Evolutionary conservation across 2,888 invertebrate genomes (phyloP).

Genomic region (Watsonalla cultraria): DNA sequence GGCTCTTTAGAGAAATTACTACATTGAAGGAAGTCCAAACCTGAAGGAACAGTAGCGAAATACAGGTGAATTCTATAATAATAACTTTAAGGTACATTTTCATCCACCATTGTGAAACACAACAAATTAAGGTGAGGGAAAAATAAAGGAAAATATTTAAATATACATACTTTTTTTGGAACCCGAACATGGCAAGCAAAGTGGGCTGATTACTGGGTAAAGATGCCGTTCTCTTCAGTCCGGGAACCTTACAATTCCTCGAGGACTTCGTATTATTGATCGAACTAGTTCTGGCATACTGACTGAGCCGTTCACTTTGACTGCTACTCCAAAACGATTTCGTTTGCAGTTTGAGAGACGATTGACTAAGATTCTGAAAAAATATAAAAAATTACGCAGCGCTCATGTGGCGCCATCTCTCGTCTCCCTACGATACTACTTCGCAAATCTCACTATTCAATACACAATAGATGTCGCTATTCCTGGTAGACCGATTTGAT

Average conservation of each 20-base stretch:
- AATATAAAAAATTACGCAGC: neutral
- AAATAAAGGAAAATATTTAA: conserved; percentile 1
- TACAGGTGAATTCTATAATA: too few species aligned
- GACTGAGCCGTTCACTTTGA: conserved; percentile 17
- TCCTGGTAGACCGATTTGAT: too few species aligned
- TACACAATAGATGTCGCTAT: too few species aligned
- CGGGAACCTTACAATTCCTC: conserved; percentile 41
- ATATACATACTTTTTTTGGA: conserved; percentile 77
- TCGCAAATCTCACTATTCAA: too few species aligned
- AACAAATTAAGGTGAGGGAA: too few species aligned
- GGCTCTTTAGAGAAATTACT: too few species aligned
- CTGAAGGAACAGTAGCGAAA: too few species aligned
- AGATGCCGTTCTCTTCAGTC: conserved; percentile 40
- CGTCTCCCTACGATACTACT: too few species aligned
- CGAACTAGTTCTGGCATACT: conserved; percentile 6
- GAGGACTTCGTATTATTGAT: conserved; percentile 31
- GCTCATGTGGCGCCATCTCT: too few species aligned
- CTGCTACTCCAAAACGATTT: conserved; percentile 18
- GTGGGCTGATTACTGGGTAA: conserved; percentile 75
- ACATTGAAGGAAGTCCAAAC: too few species aligned
- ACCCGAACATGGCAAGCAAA: conserved; percentile 82
- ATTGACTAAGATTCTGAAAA: neutral
- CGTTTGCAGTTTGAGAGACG: conserved; percentile 5
- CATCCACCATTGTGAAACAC: too few species aligned
- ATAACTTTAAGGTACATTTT: too few species aligned